These are phyloP conservation scores for Catajapyx aquilonaris DNA, from an alignment of 1,140 invertebrate genomes.

Conservation along the genomic window DNA sequence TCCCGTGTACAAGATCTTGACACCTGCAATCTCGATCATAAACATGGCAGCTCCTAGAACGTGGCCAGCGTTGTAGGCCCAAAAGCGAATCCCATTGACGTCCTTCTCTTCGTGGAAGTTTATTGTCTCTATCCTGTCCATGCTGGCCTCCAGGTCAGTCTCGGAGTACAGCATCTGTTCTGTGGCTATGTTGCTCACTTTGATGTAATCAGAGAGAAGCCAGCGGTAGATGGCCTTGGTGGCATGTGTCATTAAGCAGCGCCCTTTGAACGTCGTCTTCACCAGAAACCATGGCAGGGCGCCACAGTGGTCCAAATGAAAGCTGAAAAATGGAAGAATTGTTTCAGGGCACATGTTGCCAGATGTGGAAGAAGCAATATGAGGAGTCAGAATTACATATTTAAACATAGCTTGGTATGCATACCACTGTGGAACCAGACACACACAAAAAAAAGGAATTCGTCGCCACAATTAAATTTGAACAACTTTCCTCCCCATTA, in stretches of 20 bases:
- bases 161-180: conserved; percentile 97
- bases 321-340: conserved; percentile 43
- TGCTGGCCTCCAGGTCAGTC: conserved; percentile 85
- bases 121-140: conserved; percentile 97
- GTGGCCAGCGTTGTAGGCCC: conserved; percentile 98
- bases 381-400: too few relatives aligned
- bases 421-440: too few relatives aligned
- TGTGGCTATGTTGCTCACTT: conserved; percentile 94
- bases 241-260: conserved; percentile 99
- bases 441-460: too few relatives aligned
- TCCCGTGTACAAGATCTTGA: conserved; percentile 91
- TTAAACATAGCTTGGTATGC: too few relatives aligned
- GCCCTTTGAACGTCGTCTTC: conserved; percentile 93
- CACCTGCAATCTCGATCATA: conserved; percentile 98
- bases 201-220: conserved; percentile 97
- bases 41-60: conserved; percentile 99
- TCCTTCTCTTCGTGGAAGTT: conserved; percentile 99
- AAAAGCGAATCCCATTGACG: conserved; percentile 88
- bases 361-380: too few relatives aligned
- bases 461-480: too few relatives aligned
- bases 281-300: conserved; percentile 94
- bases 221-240: conserved; percentile 99
- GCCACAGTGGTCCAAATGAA: conserved; percentile 97
- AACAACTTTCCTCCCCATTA: too few relatives aligned
- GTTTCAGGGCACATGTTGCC: too few relatives aligned